Percentiles rank a stretch among this genome's conserved stretches.
These are phyloP conservation scores for Zele albiditarsus DNA, from an alignment of 2,888 invertebrate genomes.

Conservation along the genomic window DNA sequence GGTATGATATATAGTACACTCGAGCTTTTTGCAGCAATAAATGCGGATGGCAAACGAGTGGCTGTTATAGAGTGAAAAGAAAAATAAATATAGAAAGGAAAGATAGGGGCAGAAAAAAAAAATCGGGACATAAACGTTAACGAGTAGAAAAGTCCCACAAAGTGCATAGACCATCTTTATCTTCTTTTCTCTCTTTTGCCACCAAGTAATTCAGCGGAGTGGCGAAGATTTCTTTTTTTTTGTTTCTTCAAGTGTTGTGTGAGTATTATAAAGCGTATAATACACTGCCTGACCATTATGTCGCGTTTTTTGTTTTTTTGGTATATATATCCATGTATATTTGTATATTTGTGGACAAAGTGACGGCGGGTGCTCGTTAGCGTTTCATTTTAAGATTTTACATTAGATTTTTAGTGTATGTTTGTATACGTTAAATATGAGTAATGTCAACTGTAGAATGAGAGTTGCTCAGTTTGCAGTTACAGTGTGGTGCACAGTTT, in stretches of 20 bases:
- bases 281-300: neutral
- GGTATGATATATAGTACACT: constrained; percentile 6
- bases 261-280: constrained; percentile 3
- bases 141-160: constrained; percentile 19
- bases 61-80: neutral
- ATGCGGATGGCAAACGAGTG: constrained; percentile 29
- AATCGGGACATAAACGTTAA: constrained; percentile 13
- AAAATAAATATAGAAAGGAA: neutral
- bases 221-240: neutral
- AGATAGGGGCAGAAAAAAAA: neutral
- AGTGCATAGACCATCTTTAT: constrained; percentile 14
- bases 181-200: neutral
- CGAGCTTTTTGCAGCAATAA: constrained; percentile 28
- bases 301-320: neutral
- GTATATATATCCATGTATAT: neutral
- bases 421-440: neutral
- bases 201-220: constrained; percentile 14
- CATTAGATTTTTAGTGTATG: neutral
- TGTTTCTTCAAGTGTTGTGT: neutral
- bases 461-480: neutral
- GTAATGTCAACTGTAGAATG: neutral
- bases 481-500: constrained; percentile 4
- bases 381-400: neutral
- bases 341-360: neutral
- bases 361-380: neutral